phyloP scores from a whole-genome alignment of 2,797 vertebrate genomes.

The Silurus aristotelis region DNA sequence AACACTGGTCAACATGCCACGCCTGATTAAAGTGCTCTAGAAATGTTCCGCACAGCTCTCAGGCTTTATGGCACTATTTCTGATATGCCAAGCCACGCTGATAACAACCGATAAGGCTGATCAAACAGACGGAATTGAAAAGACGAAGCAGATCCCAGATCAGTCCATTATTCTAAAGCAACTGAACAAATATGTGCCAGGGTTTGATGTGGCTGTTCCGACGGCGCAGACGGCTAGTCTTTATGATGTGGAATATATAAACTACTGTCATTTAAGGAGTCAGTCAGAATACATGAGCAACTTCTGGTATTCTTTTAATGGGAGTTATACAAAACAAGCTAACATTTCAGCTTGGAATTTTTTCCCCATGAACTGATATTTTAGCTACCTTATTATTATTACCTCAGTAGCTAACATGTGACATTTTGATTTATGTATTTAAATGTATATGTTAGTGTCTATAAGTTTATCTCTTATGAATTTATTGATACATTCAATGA shows the following conservation, averaged over 20 bases:
- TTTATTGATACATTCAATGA: too few relatives aligned
- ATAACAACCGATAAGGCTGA: not conserved
- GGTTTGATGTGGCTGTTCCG: not conserved
- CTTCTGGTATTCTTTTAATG: not conserved
- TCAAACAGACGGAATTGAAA: not conserved
- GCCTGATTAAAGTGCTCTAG: conserved; percentile 24
- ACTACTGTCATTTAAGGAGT: conserved; percentile 9
- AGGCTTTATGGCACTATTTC: conserved; percentile 7
- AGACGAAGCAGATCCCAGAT: not conserved
- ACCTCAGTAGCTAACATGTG: not conserved
- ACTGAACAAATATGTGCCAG: conserved; percentile 1
- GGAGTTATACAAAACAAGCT: too few relatives aligned
- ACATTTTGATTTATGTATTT: not conserved
- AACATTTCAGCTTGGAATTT: too few relatives aligned
- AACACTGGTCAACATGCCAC: conserved; percentile 30
- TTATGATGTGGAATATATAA: conserved; percentile 14
- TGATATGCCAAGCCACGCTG: not conserved
- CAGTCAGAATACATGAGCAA: not conserved
- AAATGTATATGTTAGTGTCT: too few relatives aligned
- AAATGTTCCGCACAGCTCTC: conserved; percentile 13
- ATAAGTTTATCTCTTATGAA: too few relatives aligned
- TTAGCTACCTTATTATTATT: too few relatives aligned
- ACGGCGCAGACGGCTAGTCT: not conserved
- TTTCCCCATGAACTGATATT: not conserved
- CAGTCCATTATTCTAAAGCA: not conserved